phyloP scores from a whole-genome alignment of 2,113 vertebrate species.

The Alethe diademata region DNA sequence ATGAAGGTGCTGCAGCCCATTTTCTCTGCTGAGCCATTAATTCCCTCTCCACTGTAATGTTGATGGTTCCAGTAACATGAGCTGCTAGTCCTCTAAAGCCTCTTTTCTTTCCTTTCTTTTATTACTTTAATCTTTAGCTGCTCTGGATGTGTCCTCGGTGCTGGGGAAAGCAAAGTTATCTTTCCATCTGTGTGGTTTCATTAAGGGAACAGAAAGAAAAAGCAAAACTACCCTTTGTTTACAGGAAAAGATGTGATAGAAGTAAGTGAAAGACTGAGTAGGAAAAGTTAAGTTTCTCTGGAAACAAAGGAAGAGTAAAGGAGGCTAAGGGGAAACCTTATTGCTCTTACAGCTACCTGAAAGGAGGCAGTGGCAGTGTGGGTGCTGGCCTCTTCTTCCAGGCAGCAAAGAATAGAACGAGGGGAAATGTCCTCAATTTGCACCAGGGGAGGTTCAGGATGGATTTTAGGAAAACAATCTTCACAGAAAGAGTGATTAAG shows the following conservation, averaged over 20 bases:
- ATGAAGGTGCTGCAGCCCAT: background rate
- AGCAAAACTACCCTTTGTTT: background rate
- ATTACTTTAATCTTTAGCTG: background rate
- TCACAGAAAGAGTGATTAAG: background rate
- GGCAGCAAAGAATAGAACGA: rapidly evolving
- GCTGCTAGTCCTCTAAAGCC: background rate
- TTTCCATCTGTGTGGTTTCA: background rate
- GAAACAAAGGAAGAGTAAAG: background rate
- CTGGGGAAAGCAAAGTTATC: background rate
- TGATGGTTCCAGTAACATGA: background rate
- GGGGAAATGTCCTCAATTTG: background rate
- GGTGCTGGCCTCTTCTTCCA: background rate
- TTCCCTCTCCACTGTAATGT: background rate
- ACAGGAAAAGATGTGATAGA: background rate
- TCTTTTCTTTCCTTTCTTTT: background rate
- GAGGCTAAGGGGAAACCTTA: background rate
- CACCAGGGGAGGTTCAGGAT: too few relatives aligned
- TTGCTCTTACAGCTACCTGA: background rate
- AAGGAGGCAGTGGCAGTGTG: background rate
- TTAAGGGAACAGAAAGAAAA: background rate
- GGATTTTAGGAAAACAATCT: background rate
- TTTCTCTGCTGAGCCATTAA: background rate
- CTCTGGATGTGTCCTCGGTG: background rate
- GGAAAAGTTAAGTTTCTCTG: background rate
- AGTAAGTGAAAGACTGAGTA: background rate